Conservation (phyloP, 92 coral and sea anemone genomes). For the Ricordea florida region DNA sequence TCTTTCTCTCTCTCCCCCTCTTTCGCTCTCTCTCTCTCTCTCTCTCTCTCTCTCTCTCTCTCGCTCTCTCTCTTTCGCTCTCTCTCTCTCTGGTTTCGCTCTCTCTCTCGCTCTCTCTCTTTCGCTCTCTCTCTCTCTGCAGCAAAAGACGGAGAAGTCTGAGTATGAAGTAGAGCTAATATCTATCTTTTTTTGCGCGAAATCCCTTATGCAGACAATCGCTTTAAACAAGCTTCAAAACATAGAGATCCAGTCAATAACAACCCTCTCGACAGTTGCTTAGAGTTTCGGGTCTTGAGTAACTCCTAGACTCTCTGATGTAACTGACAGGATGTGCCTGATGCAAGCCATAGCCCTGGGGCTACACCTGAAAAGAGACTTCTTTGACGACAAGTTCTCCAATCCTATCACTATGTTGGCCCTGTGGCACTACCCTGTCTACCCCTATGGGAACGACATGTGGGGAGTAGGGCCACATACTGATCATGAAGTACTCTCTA, state of each 20-base stretch:
- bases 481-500: conserved; percentile 72
- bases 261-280: neutral
- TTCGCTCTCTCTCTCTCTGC: too few relatives aligned
- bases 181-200: too few relatives aligned
- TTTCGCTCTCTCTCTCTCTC: too few relatives aligned
- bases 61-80: too few relatives aligned
- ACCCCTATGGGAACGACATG: conserved; percentile 20
- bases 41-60: too few relatives aligned
- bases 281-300: neutral
- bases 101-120: too few relatives aligned
- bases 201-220: too few relatives aligned
- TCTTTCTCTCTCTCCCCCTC: too few relatives aligned
- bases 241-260: neutral
- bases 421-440: conserved; percentile 73
- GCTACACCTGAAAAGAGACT: conserved; percentile 15
- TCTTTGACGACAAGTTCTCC: conserved; percentile 38
- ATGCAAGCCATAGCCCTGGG: conserved; percentile 48
- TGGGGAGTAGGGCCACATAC: conserved; percentile 88
- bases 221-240: too few relatives aligned
- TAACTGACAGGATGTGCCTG: neutral
- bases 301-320: neutral
- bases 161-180: too few relatives aligned
- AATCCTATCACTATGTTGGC: conserved; percentile 70
- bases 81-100: too few relatives aligned
- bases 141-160: too few relatives aligned